Base-by-base conservation (phyloP, 1,140 invertebrate genomes). In the Psilanteris sp. region DNA sequence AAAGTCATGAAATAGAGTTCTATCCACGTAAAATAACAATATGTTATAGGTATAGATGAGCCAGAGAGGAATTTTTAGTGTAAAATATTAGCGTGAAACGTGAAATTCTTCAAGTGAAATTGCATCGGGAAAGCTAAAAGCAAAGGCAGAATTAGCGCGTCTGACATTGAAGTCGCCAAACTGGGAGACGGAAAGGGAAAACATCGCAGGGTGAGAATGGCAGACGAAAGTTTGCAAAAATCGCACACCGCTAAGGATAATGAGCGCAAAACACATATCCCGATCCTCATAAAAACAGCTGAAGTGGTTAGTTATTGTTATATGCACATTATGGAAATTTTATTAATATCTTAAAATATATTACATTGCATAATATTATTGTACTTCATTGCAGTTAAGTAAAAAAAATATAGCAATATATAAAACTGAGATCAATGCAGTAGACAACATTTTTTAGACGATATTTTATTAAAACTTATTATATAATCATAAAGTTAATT, bases 191-290 rank as follows among this genome's bases (percentile, higher is more conserved):
- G 84, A 59, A 84, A 75, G 61, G 86, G 83, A 79, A 86, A 82
- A 74, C 85, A 87, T 43, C 81, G 81, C 46, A 83, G 85, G 62
- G 86, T 88, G 72, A 89, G 87, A 83, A 88, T 88, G 87, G 87
- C 87, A 62, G 86, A 87, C 77, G 86, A 88, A 26, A 78, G 62
- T 46, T 77, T 83, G 44, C 80, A 83, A 79, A 83, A 85, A 83
- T 78, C 84, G 24, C 78, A 82, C 5, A 77, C 64, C 0, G 22
- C 79, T 1, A 88, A 85, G 27, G 81, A 87, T 9, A 54, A 79
- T 22, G 85, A 83, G 44, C 41, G 82, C 55, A 83, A 82, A 75
- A 80, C 70, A 55, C 82, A 79, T 43, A 70, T 59, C 71, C 80
- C 62, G 16, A 70, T 90, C 16, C 14, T 87, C 1, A 46, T 87